Evolutionary conservation across 2,888 invertebrate species (phyloP).

Genomic region (Melinaea marsaeus): DNA sequence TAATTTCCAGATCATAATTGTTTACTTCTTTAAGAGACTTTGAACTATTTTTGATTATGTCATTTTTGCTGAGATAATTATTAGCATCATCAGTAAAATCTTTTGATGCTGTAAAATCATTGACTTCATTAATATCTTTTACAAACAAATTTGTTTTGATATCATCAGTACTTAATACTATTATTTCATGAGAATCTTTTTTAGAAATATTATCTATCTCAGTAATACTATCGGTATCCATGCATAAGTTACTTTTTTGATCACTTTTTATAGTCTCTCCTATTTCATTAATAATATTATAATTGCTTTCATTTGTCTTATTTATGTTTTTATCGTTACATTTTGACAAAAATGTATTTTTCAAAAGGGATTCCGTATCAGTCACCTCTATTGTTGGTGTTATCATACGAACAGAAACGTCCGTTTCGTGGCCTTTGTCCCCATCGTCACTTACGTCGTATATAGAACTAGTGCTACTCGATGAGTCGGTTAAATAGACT

Average conservation of each 20-base stretch:
- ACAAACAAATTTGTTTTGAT: conserved; percentile 65
- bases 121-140: conserved; percentile 51
- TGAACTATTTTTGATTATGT: conserved; percentile 19
- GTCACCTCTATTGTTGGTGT: conserved; percentile 74
- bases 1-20: conserved; percentile 60
- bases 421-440: conserved; percentile 66
- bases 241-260: conserved; percentile 2
- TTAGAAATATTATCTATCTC: conserved; percentile 20
- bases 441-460: conserved; percentile 73
- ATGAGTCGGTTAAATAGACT: conserved; percentile 82
- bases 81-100: background rate
- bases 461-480: conserved; percentile 80
- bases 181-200: conserved; percentile 53
- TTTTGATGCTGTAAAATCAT: background rate
- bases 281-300: conserved; percentile 21
- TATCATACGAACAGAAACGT: conserved; percentile 68
- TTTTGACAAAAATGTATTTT: conserved; percentile 50
- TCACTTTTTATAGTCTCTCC: conserved; percentile 13
- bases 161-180: conserved; percentile 61
- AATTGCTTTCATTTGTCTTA: conserved; percentile 1
- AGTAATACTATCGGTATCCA: conserved; percentile 9
- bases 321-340: conserved; percentile 22
- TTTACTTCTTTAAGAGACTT: conserved; percentile 32
- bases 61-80: conserved; percentile 9
- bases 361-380: conserved; percentile 63